Conservation (phyloP, 2,797 vertebrate genomes). For the Danio tinwini region DNA sequence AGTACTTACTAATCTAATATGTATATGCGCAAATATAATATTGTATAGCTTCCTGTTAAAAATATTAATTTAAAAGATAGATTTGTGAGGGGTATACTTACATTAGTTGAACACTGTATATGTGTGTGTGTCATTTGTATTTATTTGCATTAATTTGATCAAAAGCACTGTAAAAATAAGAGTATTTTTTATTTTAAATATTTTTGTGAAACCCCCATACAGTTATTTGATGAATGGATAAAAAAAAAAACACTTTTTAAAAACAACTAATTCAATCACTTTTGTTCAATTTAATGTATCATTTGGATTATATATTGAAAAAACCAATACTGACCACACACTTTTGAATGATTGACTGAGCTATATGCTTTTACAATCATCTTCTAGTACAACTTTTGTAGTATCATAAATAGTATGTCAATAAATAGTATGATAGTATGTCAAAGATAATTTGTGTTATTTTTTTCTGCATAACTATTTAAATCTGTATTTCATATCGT, state of each 20-base stretch:
- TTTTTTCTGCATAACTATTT: too few relatives aligned
- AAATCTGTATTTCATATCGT: background rate
- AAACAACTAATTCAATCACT: background rate
- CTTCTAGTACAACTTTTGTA: background rate
- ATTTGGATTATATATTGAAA: background rate
- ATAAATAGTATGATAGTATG: background rate
- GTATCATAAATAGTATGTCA: too few relatives aligned
- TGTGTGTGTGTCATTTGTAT: background rate
- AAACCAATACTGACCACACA: background rate
- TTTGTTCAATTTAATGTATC: background rate
- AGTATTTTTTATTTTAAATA: background rate
- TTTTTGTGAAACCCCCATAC: background rate
- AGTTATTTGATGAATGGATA: too few relatives aligned
- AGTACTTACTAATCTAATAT: too few relatives aligned
- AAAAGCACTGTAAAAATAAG: background rate
- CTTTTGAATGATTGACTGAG: background rate
- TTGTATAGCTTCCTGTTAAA: too few relatives aligned
- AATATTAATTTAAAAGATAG: too few relatives aligned
- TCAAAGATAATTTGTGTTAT: background rate
- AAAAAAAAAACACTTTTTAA: too few relatives aligned
- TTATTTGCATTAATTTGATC: background rate
- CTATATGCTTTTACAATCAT: background rate
- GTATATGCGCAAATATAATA: too few relatives aligned
- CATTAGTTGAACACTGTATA: too few relatives aligned
- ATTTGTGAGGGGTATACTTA: too few relatives aligned